These are phyloP conservation scores for Girardia tigrina DNA, from an alignment of 2,888 invertebrate genomes.

Conservation along the genomic window DNA sequence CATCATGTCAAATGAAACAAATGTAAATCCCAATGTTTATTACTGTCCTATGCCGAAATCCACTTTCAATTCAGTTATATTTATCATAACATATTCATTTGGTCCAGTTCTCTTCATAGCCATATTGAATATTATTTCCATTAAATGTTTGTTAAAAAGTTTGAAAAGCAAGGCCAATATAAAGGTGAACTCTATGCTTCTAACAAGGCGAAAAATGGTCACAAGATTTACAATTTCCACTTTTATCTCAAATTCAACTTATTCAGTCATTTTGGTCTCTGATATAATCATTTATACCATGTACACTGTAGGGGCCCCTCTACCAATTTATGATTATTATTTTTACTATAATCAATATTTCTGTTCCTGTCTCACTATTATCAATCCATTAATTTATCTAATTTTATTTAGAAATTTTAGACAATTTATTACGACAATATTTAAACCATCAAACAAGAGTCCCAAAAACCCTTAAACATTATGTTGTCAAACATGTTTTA, in stretches of 20 bases:
- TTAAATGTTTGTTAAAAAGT: neutral
- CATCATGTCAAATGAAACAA: neutral
- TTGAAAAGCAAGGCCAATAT: neutral
- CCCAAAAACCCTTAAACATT: too few species aligned
- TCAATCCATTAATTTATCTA: neutral
- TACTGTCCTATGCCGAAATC: neutral
- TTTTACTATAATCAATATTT: constrained; percentile 6
- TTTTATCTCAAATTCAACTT: neutral
- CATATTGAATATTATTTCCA: neutral
- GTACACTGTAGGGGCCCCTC: neutral
- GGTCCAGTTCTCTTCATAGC: neutral
- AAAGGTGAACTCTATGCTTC: neutral
- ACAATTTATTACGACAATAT: neutral
- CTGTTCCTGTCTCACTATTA: neutral
- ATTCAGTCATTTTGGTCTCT: neutral
- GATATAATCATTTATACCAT: neutral
- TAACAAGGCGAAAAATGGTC: neutral
- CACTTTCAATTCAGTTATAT: neutral
- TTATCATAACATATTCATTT: neutral
- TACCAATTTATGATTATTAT: neutral
- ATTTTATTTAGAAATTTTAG: neutral
- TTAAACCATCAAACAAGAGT: too few species aligned
- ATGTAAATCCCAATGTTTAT: neutral
- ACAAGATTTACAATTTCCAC: neutral
- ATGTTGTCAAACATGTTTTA: too few species aligned